Base-by-base conservation (phyloP, 1,140 invertebrate species). In the Stegodyphus dumicola region DNA sequence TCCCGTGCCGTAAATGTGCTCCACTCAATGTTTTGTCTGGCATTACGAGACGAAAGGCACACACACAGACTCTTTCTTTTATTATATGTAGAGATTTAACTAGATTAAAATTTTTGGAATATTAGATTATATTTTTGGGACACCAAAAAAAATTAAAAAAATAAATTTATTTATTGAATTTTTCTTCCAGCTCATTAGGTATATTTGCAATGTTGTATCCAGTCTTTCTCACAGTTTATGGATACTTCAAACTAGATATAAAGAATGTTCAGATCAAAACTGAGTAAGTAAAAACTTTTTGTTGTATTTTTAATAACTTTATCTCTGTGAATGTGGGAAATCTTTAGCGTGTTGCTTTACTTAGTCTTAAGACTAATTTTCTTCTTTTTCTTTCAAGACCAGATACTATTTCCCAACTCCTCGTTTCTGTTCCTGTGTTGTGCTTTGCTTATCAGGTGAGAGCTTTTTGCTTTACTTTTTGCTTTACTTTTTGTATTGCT, bases 371-470 rank as follows among this genome's bases (percentile, higher is more conserved):
- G 65, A 65, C 9, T 6, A 75, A 15, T 10, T 69, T 67, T 69
- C 15, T 5, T 17, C 75, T 9, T 84, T 70, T 73, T 48, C 11
- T 77, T 70, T 66, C 49, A 33, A 88, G 86, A 89, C 93, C 93
- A 9, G 90, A 92, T 13, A 89, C 91, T 81, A 91, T 90, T 89
- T 91, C 92, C 4, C 92, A 94, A 90, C 89, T 93, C 4, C 92
- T 95, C 86, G 90, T 93, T 86, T 94, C 94, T 67, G 90, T 95
- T 18, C 94, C 94, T 52, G 92, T 93, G 9, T 93, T 95, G 87
- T 94, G 94, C 88, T 94, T 95, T 89, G 93, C 93, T 48, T 95
- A 95, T 90, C 93, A 94, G 91, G 93, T 94, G 90, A 87, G 18
- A 64, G 56, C 9, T 33, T 33, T 33, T 33, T 33, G n/a, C n/a